Evolutionary conservation across 2,888 invertebrate species (phyloP).

Genomic region (Torymus tubicola): DNA sequence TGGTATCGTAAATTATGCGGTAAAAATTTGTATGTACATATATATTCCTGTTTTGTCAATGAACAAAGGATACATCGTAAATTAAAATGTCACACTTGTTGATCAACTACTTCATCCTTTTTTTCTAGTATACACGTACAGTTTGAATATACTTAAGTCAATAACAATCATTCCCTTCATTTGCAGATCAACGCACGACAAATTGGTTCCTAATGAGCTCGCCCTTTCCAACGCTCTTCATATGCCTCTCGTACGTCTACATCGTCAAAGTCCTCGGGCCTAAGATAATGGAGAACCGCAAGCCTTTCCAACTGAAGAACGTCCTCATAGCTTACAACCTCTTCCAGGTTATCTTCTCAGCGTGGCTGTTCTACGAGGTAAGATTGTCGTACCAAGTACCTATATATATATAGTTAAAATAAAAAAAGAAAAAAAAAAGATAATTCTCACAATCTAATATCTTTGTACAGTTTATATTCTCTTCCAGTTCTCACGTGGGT

Average conservation of each 20-base stretch:
- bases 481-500: not conserved
- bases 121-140: too few relatives aligned
- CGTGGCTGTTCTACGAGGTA: constrained; percentile 95
- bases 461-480: not conserved
- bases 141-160: too few relatives aligned
- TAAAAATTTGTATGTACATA: too few relatives aligned
- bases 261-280: constrained; percentile 94
- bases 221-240: constrained; percentile 92
- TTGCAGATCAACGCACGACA: constrained; percentile 89
- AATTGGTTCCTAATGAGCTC: constrained; percentile 96
- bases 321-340: constrained; percentile 89
- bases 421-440: too few relatives aligned
- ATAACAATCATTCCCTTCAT: not conserved
- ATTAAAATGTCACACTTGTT: too few relatives aligned
- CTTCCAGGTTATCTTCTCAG: constrained; percentile 92
- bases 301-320: constrained; percentile 89
- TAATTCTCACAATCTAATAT: not conserved
- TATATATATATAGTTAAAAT: too few relatives aligned
- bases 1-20: too few relatives aligned
- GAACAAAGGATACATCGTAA: too few relatives aligned
- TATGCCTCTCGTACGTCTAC: constrained; percentile 93
- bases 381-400: constrained; percentile 67
- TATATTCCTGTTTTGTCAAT: too few relatives aligned
- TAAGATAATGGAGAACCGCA: constrained; percentile 92
- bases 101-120: too few relatives aligned